Evolutionary conservation across 30 jellyfish, hydroid and myxozoan species (phyloP).

Genomic region (Hydractinia echinata): DNA sequence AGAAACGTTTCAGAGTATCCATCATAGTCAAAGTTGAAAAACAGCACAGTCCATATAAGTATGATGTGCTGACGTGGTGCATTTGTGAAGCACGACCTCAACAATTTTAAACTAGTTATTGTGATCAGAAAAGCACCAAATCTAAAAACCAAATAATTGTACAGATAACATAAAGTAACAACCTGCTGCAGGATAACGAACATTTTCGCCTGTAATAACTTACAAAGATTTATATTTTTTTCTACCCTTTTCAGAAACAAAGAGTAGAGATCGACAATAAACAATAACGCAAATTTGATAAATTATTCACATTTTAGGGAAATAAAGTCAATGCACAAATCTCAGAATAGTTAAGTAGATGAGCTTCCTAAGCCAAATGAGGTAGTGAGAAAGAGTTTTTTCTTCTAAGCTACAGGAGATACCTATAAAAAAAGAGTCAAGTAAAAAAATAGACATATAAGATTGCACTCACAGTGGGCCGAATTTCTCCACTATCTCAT

Average conservation of each 20-base stretch:
- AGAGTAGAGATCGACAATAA: no score
- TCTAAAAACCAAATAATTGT: constrained; percentile 13
- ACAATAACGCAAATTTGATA: no score
- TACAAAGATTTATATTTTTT: no score
- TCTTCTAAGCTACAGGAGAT: background rate
- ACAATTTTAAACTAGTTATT: constrained; percentile 65
- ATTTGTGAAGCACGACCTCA: constrained; percentile 65
- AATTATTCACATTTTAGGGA: no score
- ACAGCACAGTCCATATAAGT: constrained; percentile 93
- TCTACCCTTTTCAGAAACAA: no score
- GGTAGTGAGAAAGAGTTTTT: no score
- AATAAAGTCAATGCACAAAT: no score
- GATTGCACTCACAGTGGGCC: constrained; percentile 57
- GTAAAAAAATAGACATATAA: background rate
- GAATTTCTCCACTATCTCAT: constrained; percentile 49
- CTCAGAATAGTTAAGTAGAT: no score
- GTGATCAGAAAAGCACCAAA: constrained; percentile 77
- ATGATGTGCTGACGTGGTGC: constrained; percentile 79
- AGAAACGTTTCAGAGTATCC: constrained; percentile 88
- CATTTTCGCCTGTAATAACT: no score
- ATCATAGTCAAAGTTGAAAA: constrained; percentile 73
- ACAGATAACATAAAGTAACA: no score
- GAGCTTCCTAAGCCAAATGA: no score
- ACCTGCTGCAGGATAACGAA: no score
- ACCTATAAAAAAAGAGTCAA: background rate